Evolutionary conservation across 2,797 vertebrate species (phyloP).

Genomic region (Meriones psammophilus): DNA sequence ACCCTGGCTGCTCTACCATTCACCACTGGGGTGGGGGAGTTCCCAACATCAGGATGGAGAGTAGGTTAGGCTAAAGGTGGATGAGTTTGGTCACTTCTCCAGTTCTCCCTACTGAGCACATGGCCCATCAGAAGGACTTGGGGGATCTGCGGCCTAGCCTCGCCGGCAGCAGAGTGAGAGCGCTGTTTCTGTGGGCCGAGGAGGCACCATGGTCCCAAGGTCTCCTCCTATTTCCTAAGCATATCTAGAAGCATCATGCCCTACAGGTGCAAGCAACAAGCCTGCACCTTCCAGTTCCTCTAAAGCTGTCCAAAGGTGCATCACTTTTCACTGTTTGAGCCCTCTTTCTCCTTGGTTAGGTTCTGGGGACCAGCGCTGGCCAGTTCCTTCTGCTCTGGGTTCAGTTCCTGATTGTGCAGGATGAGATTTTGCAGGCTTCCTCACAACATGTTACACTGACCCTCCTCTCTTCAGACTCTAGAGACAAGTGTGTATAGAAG

Average conservation of each 20-base stretch:
- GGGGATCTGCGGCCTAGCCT: neutral
- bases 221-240: neutral
- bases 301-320: neutral
- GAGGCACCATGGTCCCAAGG: neutral
- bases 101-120: neutral
- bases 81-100: neutral
- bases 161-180: neutral
- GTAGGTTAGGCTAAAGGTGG: neutral
- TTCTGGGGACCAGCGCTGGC: neutral
- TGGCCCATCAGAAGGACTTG: neutral
- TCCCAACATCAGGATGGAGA: neutral
- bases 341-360: neutral
- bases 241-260: neutral
- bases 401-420: constrained; percentile 30
- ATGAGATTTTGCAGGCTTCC: neutral
- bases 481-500: neutral
- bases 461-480: neutral
- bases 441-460: neutral
- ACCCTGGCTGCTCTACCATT: neutral
- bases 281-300: neutral
- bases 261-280: neutral
- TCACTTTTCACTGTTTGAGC: neutral
- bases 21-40: too few relatives aligned
- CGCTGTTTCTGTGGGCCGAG: neutral
- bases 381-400: neutral